These are phyloP conservation scores for Prunella himalayana DNA, from an alignment of 2,113 vertebrate genomes.

Conservation along the genomic window DNA sequence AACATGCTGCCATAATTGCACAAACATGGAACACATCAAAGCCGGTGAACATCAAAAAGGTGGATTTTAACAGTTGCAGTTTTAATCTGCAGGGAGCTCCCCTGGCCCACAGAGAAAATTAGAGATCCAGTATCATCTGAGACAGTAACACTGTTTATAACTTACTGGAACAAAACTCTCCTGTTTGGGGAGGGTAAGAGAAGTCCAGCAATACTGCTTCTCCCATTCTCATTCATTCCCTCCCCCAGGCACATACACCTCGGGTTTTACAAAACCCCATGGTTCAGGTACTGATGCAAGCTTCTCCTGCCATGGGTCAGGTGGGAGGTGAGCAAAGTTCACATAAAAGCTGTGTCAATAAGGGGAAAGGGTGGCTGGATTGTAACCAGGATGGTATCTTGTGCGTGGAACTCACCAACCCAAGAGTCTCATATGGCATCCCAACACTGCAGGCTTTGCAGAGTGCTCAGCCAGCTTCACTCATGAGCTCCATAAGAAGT, in stretches of 20 bases:
- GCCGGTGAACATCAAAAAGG: neutral
- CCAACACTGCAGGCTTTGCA: fast-evolving
- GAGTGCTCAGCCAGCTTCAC: fast-evolving
- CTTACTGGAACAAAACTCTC: neutral
- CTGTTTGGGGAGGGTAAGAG: neutral
- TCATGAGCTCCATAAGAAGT: neutral
- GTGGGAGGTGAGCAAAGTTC: neutral
- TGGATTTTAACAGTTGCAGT: neutral
- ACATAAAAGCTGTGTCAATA: fast-evolving
- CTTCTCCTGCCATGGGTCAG: neutral
- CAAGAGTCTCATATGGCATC: neutral
- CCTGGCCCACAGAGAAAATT: neutral
- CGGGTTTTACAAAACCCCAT: fast-evolving
- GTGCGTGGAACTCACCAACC: fast-evolving
- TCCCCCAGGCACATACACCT: neutral
- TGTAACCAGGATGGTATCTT: fast-evolving
- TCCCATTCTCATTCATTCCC: neutral
- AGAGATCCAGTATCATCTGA: neutral
- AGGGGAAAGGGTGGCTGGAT: neutral
- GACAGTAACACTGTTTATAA: neutral
- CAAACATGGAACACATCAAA: neutral
- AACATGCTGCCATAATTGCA: neutral
- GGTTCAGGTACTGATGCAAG: fast-evolving
- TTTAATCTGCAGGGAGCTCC: neutral
- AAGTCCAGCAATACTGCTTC: neutral